A percentile compares a stretch with the other conserved stretches of the same genome.
These are phyloP conservation scores for Corapipo altera DNA, from an alignment of 2,113 vertebrate species.

Conservation along the genomic window DNA sequence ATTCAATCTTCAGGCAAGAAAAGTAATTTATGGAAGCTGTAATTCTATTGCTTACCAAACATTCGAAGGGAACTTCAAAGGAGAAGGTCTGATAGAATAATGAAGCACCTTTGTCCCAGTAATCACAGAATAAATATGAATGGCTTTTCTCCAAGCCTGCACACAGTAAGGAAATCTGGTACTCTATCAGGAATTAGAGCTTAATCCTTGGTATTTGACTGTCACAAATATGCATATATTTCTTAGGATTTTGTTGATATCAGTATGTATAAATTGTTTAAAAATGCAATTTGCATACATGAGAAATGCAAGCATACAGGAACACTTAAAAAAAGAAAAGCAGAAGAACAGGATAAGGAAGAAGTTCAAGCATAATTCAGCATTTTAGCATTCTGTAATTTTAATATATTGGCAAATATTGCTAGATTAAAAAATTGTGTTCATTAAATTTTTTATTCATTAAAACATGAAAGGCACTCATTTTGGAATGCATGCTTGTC, in stretches of 20 bases:
- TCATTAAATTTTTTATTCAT: background rate
- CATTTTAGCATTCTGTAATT: background rate
- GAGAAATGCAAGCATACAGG: background rate
- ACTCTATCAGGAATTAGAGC: background rate
- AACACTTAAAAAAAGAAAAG: background rate
- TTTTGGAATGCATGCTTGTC: background rate
- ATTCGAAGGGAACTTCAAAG: background rate
- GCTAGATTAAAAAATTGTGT: background rate
- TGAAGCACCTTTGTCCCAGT: background rate
- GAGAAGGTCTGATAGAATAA: background rate
- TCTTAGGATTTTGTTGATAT: background rate
- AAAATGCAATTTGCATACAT: background rate
- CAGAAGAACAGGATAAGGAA: background rate
- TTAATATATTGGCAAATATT: background rate
- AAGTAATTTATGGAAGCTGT: background rate
- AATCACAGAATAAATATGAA: background rate
- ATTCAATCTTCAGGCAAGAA: background rate
- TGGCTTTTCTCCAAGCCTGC: background rate
- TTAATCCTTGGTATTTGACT: background rate
- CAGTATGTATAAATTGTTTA: background rate
- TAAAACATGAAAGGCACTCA: background rate
- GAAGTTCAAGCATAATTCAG: background rate
- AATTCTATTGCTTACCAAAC: background rate
- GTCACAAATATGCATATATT: background rate
- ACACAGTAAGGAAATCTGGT: background rate